These are phyloP conservation scores for Campoplex nolae DNA, from an alignment of 2,888 invertebrate genomes.

Conservation along the genomic window DNA sequence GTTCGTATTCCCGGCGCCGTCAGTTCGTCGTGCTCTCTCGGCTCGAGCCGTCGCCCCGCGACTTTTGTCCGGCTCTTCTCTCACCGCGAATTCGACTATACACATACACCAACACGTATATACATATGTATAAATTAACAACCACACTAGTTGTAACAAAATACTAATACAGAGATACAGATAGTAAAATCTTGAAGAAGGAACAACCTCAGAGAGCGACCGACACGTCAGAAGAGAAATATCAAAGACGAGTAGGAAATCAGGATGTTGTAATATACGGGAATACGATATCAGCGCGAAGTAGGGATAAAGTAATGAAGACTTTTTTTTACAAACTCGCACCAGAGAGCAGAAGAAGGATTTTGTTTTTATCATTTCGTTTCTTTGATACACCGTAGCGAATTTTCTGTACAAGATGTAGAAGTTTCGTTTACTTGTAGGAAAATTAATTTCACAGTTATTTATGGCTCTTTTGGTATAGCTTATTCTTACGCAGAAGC, in stretches of 20 bases:
- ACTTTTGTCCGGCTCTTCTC: constrained; percentile 59
- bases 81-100: constrained; percentile 36
- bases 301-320: neutral
- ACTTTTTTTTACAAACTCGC: neutral
- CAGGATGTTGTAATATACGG: neutral
- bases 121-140: neutral
- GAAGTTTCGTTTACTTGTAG: neutral
- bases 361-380: neutral
- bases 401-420: neutral
- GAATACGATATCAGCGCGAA: neutral
- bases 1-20: constrained; percentile 65
- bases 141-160: neutral
- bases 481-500: neutral
- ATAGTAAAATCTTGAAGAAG: neutral
- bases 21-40: constrained; percentile 72
- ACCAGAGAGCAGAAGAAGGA: too few relatives aligned
- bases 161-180: constrained; percentile 11
- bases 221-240: neutral
- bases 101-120: neutral
- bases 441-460: neutral
- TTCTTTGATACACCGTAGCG: neutral
- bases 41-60: constrained; percentile 70
- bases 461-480: neutral
- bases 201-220: neutral
- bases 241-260: constrained; percentile 9